A percentile compares a stretch with the other conserved stretches of the same genome.
Evolutionary conservation across 2,888 invertebrate genomes (phyloP).

Genomic region (Cephus pygmeus): DNA sequence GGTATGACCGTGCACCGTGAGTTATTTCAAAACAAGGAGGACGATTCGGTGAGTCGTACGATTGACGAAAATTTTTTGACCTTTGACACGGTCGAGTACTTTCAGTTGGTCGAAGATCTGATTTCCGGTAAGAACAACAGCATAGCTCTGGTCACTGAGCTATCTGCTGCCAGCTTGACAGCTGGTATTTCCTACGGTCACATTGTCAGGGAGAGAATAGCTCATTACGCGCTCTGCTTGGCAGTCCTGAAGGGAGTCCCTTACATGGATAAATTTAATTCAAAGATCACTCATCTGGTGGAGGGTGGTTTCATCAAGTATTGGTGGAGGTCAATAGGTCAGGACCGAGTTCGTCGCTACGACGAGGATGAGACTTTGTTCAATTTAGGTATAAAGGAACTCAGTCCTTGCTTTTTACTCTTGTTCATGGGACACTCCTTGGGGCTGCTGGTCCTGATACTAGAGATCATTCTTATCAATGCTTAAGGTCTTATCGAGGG

Average conservation of each 20-base stretch:
- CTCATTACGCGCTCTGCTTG: conserved; percentile 8
- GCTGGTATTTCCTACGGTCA: not conserved
- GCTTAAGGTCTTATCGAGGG: too few relatives aligned
- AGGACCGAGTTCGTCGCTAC: not conserved
- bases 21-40: conserved; percentile 64
- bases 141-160: conserved; percentile 12
- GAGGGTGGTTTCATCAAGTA: conserved; percentile 10
- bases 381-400: conserved; percentile 30
- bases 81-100: conserved; percentile 6
- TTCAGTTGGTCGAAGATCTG: not conserved
- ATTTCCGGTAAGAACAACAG: conserved; percentile 1
- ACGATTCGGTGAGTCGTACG: conserved; percentile 61
- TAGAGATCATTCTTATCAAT: conserved; percentile 31
- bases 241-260: conserved; percentile 14
- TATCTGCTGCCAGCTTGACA: not conserved
- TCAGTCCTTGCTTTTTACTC: conserved; percentile 45
- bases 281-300: not conserved
- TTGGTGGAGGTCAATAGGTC: not conserved
- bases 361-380: not conserved
- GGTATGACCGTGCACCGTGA: conserved; percentile 36
- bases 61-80: conserved; percentile 5
- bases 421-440: conserved; percentile 39
- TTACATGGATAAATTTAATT: conserved; percentile 17
- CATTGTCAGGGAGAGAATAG: conserved; percentile 9
- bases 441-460: conserved; percentile 27